These are phyloP conservation scores for Lethenteron camtschaticum DNA, from an alignment of 2,113 vertebrate species.

Conservation along the genomic window DNA sequence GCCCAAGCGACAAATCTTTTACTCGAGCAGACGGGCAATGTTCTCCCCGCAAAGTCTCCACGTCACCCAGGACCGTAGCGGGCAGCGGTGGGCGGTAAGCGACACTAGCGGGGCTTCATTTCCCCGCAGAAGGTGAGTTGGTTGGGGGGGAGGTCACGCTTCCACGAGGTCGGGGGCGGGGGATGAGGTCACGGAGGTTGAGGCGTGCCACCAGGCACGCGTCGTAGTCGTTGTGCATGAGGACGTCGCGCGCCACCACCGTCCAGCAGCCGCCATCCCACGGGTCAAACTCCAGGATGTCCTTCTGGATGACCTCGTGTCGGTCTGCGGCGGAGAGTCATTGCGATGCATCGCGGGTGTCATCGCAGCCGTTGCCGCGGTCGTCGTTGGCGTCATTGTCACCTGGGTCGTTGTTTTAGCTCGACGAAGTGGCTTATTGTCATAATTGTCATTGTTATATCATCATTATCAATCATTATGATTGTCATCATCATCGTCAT, in stretches of 20 bases:
- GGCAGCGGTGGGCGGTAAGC: too few relatives aligned
- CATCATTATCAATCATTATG: not conserved
- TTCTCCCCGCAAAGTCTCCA: too few relatives aligned
- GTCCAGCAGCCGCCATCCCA: slow-evolving; percentile 66
- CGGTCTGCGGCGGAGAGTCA: slow-evolving; percentile 30
- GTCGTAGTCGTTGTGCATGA: slow-evolving; percentile 88
- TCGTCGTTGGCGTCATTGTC: too few relatives aligned
- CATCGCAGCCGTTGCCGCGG: not conserved
- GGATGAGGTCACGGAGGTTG: slow-evolving; percentile 66
- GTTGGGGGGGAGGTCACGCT: slow-evolving; percentile 11
- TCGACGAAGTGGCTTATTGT: too few relatives aligned
- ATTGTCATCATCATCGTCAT: too few relatives aligned
- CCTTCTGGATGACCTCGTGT: slow-evolving; percentile 67
- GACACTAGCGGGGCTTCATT: too few relatives aligned
- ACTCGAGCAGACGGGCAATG: too few relatives aligned
- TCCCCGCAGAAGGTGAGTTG: too few relatives aligned
- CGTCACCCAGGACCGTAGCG: too few relatives aligned
- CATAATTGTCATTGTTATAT: not conserved
- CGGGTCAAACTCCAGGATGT: slow-evolving; percentile 64
- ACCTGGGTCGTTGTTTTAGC: too few relatives aligned
- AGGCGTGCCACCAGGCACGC: slow-evolving; percentile 75
- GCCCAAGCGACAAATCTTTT: too few relatives aligned
- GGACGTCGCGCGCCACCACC: slow-evolving; percentile 32
- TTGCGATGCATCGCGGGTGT: slow-evolving; percentile 13
- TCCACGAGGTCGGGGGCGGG: slow-evolving; percentile 50